Base-by-base conservation (phyloP, 2,113 vertebrate species). In the Cottus gobio region DNA sequence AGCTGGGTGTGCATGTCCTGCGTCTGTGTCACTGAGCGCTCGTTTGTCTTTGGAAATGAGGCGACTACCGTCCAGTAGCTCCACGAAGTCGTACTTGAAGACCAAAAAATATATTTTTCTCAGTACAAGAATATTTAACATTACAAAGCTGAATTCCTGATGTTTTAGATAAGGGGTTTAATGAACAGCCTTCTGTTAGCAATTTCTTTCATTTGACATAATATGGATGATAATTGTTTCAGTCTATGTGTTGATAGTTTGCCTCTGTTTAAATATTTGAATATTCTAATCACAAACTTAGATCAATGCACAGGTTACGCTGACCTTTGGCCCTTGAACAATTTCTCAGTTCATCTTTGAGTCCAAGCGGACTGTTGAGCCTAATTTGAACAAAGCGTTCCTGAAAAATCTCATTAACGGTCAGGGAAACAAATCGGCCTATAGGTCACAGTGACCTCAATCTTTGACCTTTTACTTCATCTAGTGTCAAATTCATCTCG, bases 81-180 rank as follows among this genome's bases (percentile, higher is more conserved):
- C 98, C 80, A 99, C 98, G 65, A 99, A 99, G 87, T 99, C 98
- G 0, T 99, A 99, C 98, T 99, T 92, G 7, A 84, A 79, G 37
- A 72, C 7, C 81, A 24, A 56, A 39, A 69, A 56, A 46, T 50
- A 42, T 42, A 42, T 16, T 54, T 54, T 63, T 52, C 52, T 64
- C 7, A 64, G 18, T 10, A 3, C 3, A 34, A 60, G 24, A 65
- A 31, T 26, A 39, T 42, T 34, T 58, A 54, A 5, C 26, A 26
- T 37, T 50, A 36, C 39, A 36, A 50, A 50, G 6, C 31, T 31
- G 7, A 12, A 31, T 22, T 30, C 18, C 28, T 30, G 26, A 46
- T 34, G 57, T 60, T 60, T 18, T 10, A 8, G 30, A 31, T 34
- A 6, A 31, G 15, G 26, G 24, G 54, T 24, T 20, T 52, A 10